Evolutionary conservation across 35 echinoderm and acorn worm genomes (phyloP).

Genomic region (Hemicentrotus pulcherrimus): DNA sequence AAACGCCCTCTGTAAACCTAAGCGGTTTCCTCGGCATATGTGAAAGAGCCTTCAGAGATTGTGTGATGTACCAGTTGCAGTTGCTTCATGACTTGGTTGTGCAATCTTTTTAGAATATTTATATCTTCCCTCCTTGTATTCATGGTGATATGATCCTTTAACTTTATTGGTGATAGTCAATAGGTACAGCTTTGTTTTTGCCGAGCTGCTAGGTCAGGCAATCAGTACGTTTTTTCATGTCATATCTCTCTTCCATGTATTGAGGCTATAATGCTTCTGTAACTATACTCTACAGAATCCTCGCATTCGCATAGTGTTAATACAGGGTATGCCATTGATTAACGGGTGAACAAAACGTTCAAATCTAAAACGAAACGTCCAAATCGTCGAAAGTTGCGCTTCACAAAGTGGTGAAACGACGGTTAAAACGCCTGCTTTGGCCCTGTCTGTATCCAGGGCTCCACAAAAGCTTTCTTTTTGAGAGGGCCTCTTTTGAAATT

Average conservation of each 20-base stretch:
- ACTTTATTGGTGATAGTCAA: neutral
- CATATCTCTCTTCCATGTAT: neutral
- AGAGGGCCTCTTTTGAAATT: no score
- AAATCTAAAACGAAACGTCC: no score
- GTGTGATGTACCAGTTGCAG: neutral
- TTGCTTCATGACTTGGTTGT: neutral
- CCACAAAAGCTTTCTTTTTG: no score
- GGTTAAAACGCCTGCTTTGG: neutral
- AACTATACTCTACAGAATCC: neutral
- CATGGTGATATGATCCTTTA: neutral
- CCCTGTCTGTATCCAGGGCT: no score
- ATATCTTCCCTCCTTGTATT: neutral
- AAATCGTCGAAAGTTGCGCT: neutral
- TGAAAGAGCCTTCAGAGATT: neutral
- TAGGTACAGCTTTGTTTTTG: neutral
- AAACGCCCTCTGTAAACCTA: no score
- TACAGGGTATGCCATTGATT: no score
- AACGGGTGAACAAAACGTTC: neutral
- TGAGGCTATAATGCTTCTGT: neutral
- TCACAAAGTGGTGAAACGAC: neutral
- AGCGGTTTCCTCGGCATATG: no score
- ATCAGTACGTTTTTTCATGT: neutral
- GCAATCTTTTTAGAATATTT: neutral
- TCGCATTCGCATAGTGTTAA: no score
- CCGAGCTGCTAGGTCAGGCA: neutral